Evolutionary conservation across 1,140 invertebrate species (phyloP), one percentile per base, ranked within the genome.

Genomic region (Drosophila quadrilineata): DNA sequence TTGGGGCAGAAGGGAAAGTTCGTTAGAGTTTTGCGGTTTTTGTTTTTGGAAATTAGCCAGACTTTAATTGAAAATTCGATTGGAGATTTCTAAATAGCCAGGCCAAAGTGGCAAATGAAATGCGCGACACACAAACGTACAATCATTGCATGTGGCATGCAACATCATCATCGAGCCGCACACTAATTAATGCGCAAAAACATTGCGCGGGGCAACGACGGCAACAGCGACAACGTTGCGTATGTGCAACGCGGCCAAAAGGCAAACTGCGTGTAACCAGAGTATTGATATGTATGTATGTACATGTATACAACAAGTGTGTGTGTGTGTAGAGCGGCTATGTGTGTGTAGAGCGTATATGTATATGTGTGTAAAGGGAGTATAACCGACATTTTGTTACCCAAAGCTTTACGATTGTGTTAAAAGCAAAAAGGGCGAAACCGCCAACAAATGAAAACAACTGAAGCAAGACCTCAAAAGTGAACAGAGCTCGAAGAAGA

Each of bases 111-210:
- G 48, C 31, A 43, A 43, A 43, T 43, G 24, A 19, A 36, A 29
- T 19, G 54, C 36, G n/a, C n/a, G n/a, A n/a, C n/a, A n/a, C n/a
- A n/a, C 50, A 38, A 50, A 38, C 36, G 53, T n/a, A n/a, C n/a
- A n/a, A n/a, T n/a, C 4, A 26, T 75, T 56, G 74, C 79, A 79
- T 76, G 69, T 35, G 26, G 40, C 77, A 85, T 71, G 77, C 77
- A 72, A 84, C 65, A 40, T 62, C 57, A 43, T 21, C 33, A 29
- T 14, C 35, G 28, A 33, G 41, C 46, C 50, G 67, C 54, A 60
- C 57, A n/a, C 79, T 85, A 84, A 84, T 85, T 84, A 84, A 84
- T 85, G 74, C 79, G n/a, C n/a, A n/a, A n/a, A 74, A 6, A 63
- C 77, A 71, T 68, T 41, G 53, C 53, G 38, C 31, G 24, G 31